A percentile compares a stretch with the other conserved stretches of the same genome.
Evolutionary conservation across 1,140 invertebrate genomes (phyloP).

Genomic region (Zaprionus kolodkinae): DNA sequence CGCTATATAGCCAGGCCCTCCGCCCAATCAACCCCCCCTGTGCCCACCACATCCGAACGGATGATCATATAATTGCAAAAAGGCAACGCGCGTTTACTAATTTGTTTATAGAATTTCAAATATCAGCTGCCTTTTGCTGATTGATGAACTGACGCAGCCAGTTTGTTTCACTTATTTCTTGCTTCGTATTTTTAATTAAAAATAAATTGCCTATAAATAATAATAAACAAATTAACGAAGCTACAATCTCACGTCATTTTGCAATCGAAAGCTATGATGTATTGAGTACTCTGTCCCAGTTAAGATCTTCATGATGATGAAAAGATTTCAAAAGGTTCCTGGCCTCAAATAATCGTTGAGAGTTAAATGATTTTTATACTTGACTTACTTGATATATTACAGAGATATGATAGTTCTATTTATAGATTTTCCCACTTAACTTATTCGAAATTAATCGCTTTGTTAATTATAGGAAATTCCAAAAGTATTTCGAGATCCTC

Average conservation of each 20-base stretch:
- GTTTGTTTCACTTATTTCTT: slow-evolving; percentile 8
- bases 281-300: slow-evolving; percentile 28
- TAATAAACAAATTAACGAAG: slow-evolving; percentile 42
- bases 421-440: not conserved
- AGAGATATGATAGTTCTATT: not conserved
- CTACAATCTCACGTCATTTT: slow-evolving; percentile 6
- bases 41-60: not conserved
- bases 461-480: slow-evolving; percentile 1
- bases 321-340: slow-evolving; percentile 7
- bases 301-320: slow-evolving; percentile 32
- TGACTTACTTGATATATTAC: not conserved
- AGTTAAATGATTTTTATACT: not conserved
- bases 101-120: slow-evolving; percentile 72
- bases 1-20: slow-evolving; percentile 36
- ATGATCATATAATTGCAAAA: slow-evolving; percentile 40
- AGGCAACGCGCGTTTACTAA: slow-evolving; percentile 62
- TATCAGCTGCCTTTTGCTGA: slow-evolving; percentile 49
- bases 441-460: not conserved
- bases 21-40: not conserved
- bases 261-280: slow-evolving; percentile 24
- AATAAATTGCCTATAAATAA: slow-evolving; percentile 71
- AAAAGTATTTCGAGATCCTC: not conserved
- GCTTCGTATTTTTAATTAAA: slow-evolving; percentile 51
- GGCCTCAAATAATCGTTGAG: slow-evolving; percentile 8
- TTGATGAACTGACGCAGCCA: slow-evolving; percentile 65